Evolutionary conservation across 1,140 invertebrate genomes (phyloP).

Genomic region (Drosophila ercepeae): DNA sequence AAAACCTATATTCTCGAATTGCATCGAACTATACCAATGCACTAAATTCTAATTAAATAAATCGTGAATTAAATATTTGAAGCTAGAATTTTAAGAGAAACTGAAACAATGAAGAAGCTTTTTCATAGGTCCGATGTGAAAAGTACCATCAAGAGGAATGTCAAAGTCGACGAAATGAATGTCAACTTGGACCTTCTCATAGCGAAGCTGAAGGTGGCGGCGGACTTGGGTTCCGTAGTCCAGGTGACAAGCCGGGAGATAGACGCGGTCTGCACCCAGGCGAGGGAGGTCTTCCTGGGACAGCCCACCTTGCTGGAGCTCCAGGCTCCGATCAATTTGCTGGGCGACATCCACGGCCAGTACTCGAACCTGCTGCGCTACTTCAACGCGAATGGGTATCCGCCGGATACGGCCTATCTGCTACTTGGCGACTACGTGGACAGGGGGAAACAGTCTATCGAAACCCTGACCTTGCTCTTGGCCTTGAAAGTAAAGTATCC

Average conservation of each 20-base stretch:
- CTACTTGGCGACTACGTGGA: conserved; percentile 96
- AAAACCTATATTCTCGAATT: too few species aligned
- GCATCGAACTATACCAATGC: neutral
- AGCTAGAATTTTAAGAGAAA: neutral
- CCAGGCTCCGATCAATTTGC: conserved; percentile 98
- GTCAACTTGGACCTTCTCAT: conserved; percentile 45
- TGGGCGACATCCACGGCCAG: conserved; percentile 99
- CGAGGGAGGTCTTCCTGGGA: conserved; percentile 97
- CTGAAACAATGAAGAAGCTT: neutral
- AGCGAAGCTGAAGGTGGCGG: conserved; percentile 11
- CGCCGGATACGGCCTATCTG: conserved; percentile 98
- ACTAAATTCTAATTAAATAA: neutral
- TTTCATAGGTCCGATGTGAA: neutral
- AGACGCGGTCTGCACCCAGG: conserved; percentile 95
- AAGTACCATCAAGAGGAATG: neutral
- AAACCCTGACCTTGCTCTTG: conserved; percentile 95
- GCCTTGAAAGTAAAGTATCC: conserved; percentile 98
- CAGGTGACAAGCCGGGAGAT: conserved; percentile 97
- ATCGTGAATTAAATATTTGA: neutral
- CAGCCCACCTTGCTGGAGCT: conserved; percentile 98
- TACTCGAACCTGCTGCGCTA: conserved; percentile 98
- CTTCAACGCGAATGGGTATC: conserved; percentile 99
- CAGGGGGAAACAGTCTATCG: conserved; percentile 92
- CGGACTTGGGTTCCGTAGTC: conserved; percentile 83
- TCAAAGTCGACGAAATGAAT: neutral